Conservation (phyloP, 2,797 vertebrate species). For the Pseudochromis fuscus region DNA sequence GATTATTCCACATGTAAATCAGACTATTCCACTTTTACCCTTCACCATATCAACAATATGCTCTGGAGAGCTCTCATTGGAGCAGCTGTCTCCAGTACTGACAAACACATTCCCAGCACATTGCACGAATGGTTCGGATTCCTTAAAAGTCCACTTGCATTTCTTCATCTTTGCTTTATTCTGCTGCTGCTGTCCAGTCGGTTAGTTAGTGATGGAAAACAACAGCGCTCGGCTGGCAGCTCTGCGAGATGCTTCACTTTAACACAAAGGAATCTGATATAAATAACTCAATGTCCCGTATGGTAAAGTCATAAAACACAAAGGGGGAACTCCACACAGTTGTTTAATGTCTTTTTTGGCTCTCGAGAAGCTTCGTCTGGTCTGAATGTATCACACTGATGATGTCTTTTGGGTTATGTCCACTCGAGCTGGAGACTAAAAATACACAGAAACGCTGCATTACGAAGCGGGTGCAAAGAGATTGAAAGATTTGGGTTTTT, state of each 20-base stretch:
- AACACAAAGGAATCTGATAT: background rate
- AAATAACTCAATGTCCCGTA: background rate
- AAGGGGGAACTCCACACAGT: background rate
- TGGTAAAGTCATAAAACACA: background rate
- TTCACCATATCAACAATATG: background rate
- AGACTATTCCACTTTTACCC: background rate
- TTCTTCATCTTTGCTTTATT: conserved; percentile 18
- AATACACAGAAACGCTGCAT: background rate
- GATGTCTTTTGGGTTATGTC: too few relatives aligned
- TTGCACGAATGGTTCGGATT: conserved; percentile 45
- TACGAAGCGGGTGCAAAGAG: background rate
- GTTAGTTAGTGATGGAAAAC: background rate
- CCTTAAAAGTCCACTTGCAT: conserved; percentile 32
- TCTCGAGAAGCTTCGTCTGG: too few relatives aligned
- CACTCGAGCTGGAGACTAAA: too few relatives aligned
- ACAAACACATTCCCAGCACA: conserved; percentile 45
- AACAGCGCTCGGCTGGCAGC: background rate
- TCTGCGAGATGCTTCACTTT: background rate
- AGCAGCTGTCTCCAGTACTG: conserved; percentile 48
- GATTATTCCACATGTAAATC: background rate
- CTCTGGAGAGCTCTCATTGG: conserved; percentile 28
- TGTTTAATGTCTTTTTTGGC: too few relatives aligned
- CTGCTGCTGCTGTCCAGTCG: background rate
- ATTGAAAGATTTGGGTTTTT: background rate
- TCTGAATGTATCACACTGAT: too few relatives aligned